These are phyloP conservation scores for Argopecten irradians DNA, from an alignment of 1,140 invertebrate genomes.

Conservation along the genomic window DNA sequence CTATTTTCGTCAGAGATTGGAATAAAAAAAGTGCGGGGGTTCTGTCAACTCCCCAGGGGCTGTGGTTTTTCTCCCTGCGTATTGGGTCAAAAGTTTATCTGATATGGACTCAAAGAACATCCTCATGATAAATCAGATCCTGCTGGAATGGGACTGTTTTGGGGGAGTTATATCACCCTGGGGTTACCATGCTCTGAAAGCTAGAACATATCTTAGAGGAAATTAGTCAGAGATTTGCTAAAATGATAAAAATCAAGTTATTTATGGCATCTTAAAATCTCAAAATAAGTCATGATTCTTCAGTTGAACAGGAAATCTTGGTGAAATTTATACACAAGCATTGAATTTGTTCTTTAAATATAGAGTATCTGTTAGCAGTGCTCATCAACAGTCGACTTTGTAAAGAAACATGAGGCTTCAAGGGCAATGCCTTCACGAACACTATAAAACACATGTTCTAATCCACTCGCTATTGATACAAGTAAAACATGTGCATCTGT, in stretches of 20 bases:
- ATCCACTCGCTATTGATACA: neutral
- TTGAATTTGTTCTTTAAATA: neutral
- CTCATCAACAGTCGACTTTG: neutral
- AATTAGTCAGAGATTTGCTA: neutral
- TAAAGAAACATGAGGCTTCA: neutral
- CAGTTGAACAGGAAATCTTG: neutral
- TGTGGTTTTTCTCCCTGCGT: neutral
- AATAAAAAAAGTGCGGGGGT: neutral
- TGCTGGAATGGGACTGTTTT: neutral
- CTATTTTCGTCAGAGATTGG: neutral
- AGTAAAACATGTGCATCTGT: neutral
- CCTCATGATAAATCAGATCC: neutral
- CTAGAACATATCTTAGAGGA: neutral
- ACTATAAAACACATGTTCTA: neutral
- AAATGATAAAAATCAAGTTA: conserved; percentile 23
- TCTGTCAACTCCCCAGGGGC: neutral
- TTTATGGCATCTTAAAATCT: neutral
- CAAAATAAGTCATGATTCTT: neutral
- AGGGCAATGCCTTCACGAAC: neutral
- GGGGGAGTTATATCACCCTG: neutral
- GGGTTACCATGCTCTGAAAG: neutral
- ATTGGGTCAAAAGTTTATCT: neutral
- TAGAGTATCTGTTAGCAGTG: neutral
- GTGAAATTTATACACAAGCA: neutral
- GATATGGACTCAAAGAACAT: conserved; percentile 15